Percentiles rank a stretch among this genome's conserved stretches.
phyloP scores from a whole-genome alignment of 2,888 invertebrate species.

The Antheraea yamamai region DNA sequence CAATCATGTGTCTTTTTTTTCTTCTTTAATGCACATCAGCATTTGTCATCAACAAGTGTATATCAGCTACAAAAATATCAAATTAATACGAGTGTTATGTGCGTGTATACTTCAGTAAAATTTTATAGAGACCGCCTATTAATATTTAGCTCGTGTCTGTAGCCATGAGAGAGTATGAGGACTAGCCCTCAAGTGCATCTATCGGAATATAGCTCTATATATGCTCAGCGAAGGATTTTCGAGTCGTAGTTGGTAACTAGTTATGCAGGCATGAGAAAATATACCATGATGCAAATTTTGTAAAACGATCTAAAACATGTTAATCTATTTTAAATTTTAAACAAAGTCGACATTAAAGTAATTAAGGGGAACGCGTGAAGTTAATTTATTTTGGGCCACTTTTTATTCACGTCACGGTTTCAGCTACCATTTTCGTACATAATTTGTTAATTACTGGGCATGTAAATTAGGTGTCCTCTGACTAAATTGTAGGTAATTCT shows the following conservation, averaged over 20 bases:
- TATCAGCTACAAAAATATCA: too few species aligned
- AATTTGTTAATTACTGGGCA: constrained; percentile 52
- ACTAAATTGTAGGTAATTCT: constrained; percentile 41
- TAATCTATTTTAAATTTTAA: constrained; percentile 23
- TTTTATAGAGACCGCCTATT: not conserved
- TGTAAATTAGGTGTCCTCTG: constrained; percentile 39
- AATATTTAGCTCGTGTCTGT: not conserved
- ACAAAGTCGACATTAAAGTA: constrained; percentile 45
- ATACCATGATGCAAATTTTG: too few species aligned
- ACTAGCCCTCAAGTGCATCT: not conserved
- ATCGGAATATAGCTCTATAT: too few species aligned
- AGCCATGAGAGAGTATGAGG: not conserved
- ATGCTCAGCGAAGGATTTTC: too few species aligned
- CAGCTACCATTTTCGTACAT: constrained; percentile 47
- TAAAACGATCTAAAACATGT: not conserved
- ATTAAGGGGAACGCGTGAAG: constrained; percentile 54
- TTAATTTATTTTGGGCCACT: constrained; percentile 54
- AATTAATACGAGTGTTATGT: too few species aligned
- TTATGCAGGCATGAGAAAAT: too few species aligned
- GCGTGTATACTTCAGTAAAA: not conserved
- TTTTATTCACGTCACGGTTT: constrained; percentile 61
- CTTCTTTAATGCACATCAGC: too few species aligned
- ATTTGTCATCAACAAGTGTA: too few species aligned
- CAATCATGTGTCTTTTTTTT: too few species aligned
- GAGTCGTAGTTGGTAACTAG: too few species aligned